phyloP scores from a whole-genome alignment of 2,888 invertebrate species.

The Allygus modestus region DNA sequence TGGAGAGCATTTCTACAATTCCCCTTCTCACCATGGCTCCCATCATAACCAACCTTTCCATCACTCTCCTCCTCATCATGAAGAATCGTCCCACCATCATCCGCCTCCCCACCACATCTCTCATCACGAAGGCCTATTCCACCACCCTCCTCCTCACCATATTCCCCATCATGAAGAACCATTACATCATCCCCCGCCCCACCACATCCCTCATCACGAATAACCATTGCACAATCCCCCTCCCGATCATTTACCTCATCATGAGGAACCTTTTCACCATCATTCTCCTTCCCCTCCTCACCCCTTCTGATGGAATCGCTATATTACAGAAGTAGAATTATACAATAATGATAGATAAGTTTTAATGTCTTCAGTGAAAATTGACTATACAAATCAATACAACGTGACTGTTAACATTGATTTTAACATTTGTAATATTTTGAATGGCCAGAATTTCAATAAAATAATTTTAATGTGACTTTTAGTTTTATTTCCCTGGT shows the following conservation, averaged over 20 bases:
- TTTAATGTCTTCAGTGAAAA: too few relatives aligned
- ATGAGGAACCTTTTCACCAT: background rate
- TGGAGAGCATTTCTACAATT: background rate
- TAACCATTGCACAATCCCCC: background rate
- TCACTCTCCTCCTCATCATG: conserved; percentile 7
- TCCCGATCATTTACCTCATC: background rate
- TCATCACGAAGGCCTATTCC: background rate
- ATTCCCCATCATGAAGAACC: background rate
- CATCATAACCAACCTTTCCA: background rate
- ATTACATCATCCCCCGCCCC: background rate
- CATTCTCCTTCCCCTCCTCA: background rate
- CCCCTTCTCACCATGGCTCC: background rate
- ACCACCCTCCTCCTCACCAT: conserved; percentile 7
- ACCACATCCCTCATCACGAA: conserved; percentile 9
- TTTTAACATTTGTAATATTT: too few relatives aligned
- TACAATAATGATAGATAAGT: too few relatives aligned
- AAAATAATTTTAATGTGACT: too few relatives aligned
- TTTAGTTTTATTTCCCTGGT: too few relatives aligned
- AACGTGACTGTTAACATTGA: too few relatives aligned
- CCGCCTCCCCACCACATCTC: background rate
- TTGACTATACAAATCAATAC: too few relatives aligned
- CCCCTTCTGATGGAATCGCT: background rate
- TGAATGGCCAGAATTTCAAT: too few relatives aligned
- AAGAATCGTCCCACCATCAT: background rate
- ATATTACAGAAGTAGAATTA: too few relatives aligned